Evolutionary conservation across 2,797 vertebrate species (phyloP).

Genomic region (Xerus rutilus): DNA sequence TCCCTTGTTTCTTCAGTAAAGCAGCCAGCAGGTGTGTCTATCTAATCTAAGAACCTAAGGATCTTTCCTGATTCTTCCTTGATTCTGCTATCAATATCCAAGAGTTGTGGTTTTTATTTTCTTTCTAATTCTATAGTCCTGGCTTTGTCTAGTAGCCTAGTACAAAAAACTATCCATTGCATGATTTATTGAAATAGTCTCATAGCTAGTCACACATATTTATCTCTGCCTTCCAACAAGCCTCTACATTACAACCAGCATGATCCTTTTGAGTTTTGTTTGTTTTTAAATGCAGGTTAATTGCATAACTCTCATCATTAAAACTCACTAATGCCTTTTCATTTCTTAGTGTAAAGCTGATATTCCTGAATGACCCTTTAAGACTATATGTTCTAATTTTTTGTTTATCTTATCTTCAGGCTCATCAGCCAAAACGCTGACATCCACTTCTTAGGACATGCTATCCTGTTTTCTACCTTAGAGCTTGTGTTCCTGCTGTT

Average conservation of each 20-base stretch:
- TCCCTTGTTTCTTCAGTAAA: too few relatives aligned
- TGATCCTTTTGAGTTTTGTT: not conserved
- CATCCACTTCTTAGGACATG: not conserved
- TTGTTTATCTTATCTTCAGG: not conserved
- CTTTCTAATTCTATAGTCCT: too few relatives aligned
- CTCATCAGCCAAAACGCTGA: not conserved
- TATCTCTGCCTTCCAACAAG: not conserved
- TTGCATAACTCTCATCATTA: not conserved
- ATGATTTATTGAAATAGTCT: not conserved
- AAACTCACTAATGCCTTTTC: not conserved
- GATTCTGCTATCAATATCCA: too few relatives aligned
- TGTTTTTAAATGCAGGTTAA: not conserved
- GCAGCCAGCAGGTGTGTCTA: too few relatives aligned
- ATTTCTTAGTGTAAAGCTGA: not conserved
- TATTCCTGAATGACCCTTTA: not conserved
- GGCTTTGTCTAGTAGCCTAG: not conserved
- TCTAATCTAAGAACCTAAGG: too few relatives aligned
- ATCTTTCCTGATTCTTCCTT: too few relatives aligned
- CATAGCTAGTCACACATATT: not conserved
- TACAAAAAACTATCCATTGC: not conserved
- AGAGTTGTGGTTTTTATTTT: too few relatives aligned
- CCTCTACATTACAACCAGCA: not conserved
- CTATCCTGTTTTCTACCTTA: too few relatives aligned
- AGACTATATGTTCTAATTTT: not conserved
- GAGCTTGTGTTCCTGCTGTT: not conserved